These are phyloP conservation scores for Sympetrum striolatum DNA, from an alignment of 2,888 invertebrate genomes.

Conservation along the genomic window DNA sequence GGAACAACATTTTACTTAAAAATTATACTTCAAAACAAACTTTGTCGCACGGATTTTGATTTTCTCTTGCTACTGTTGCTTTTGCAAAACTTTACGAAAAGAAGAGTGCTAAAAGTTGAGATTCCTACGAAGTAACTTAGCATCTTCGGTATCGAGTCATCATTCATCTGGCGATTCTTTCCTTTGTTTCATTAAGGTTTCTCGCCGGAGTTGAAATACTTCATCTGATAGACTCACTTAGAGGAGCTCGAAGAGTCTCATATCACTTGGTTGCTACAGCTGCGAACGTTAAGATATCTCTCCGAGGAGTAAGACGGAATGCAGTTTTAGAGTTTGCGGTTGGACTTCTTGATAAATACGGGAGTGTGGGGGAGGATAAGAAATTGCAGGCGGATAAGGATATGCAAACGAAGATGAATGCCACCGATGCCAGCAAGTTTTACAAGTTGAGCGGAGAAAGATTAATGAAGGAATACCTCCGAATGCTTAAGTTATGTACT, in stretches of 20 bases:
- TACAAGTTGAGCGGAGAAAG: background rate
- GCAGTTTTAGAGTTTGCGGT: background rate
- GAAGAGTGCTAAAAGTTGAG: too few relatives aligned
- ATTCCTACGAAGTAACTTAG: too few relatives aligned
- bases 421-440: background rate
- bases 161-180: too few relatives aligned
- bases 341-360: background rate
- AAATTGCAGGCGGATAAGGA: background rate
- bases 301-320: background rate
- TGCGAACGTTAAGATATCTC: background rate
- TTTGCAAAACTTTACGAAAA: too few relatives aligned
- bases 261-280: background rate
- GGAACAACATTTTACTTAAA: too few relatives aligned
- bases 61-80: too few relatives aligned
- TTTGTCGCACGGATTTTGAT: too few relatives aligned
- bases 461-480: constrained; percentile 3
- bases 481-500: background rate
- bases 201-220: too few relatives aligned
- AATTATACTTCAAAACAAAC: too few relatives aligned
- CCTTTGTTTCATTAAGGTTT: too few relatives aligned
- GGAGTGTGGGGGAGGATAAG: background rate
- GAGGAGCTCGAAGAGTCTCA: background rate
- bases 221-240: too few relatives aligned
- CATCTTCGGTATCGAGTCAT: too few relatives aligned
- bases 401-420: background rate